Conservation (phyloP, 2,888 invertebrate species). For the Drosophila histrio region DNA sequence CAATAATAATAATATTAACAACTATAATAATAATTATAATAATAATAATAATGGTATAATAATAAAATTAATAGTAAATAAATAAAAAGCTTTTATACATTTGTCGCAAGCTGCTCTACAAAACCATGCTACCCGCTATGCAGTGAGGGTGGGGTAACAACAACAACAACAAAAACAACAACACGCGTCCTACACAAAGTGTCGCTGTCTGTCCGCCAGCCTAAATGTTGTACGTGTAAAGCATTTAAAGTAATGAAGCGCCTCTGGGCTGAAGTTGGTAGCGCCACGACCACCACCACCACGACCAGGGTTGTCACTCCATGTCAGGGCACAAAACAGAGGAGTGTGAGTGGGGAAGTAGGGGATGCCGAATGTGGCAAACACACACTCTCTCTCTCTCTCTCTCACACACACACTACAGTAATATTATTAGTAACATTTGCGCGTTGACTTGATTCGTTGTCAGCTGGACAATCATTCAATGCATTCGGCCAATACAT, state of each 20-base stretch:
- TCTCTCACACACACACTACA: not conserved
- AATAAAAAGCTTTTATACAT: not conserved
- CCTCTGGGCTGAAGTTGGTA: constrained; percentile 26
- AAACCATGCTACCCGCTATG: not conserved
- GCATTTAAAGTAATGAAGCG: constrained; percentile 76
- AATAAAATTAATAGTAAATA: not conserved
- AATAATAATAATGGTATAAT: not conserved
- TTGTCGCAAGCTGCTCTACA: not conserved
- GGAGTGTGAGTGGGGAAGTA: not conserved
- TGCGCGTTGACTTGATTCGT: constrained; percentile 61
- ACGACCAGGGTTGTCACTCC: constrained; percentile 21
- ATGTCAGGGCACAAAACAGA: not conserved
- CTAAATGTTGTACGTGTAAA: constrained; percentile 75
- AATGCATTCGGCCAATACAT: constrained; percentile 68
- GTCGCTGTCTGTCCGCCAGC: constrained; percentile 37
- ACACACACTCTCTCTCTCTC: not conserved
- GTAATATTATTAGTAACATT: constrained; percentile 61
- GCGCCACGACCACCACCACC: not conserved
- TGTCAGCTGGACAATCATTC: constrained; percentile 58
- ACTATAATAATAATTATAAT: not conserved
- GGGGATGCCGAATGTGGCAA: not conserved
- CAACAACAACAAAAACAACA: too few relatives aligned
- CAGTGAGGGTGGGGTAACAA: constrained; percentile 12
- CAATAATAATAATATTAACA: not conserved
- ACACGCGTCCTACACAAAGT: constrained; percentile 50